Conservation (phyloP, 1,140 invertebrate species). For the Trichonephila clavipes region DNA sequence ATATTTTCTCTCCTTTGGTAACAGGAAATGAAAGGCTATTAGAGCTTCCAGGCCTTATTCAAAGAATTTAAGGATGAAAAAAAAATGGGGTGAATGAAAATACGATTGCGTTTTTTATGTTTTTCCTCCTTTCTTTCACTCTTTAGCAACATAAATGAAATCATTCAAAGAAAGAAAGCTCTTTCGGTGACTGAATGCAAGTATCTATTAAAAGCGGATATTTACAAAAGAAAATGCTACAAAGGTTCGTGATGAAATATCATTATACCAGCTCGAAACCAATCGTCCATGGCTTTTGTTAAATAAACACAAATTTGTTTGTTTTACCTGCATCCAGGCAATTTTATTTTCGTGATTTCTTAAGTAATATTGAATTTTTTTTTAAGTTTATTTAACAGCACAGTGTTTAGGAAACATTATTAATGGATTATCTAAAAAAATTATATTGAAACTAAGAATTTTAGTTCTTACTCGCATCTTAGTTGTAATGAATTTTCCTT, state of each 20-base stretch:
- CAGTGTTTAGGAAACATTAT: too few relatives aligned
- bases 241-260: background rate
- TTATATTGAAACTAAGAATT: too few relatives aligned
- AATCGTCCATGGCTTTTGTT: background rate
- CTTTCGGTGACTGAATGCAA: background rate
- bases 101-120: background rate
- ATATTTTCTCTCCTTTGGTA: background rate
- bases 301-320: background rate
- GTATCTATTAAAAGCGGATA: background rate
- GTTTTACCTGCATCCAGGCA: too few relatives aligned
- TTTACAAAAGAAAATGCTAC: background rate
- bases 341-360: too few relatives aligned
- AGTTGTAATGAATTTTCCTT: too few relatives aligned
- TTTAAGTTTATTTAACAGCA: too few relatives aligned
- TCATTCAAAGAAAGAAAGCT: background rate
- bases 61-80: background rate
- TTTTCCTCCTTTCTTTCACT: too few relatives aligned
- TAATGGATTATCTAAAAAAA: too few relatives aligned
- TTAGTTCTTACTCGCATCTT: too few relatives aligned
- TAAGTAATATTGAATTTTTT: too few relatives aligned
- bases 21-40: constrained; percentile 16
- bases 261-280: background rate
- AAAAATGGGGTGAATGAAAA: background rate
- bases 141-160: background rate
- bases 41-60: background rate